phyloP scores from a whole-genome alignment of 37 sponge, comb jelly and placozoan species.

The Oopsacas minuta region DNA sequence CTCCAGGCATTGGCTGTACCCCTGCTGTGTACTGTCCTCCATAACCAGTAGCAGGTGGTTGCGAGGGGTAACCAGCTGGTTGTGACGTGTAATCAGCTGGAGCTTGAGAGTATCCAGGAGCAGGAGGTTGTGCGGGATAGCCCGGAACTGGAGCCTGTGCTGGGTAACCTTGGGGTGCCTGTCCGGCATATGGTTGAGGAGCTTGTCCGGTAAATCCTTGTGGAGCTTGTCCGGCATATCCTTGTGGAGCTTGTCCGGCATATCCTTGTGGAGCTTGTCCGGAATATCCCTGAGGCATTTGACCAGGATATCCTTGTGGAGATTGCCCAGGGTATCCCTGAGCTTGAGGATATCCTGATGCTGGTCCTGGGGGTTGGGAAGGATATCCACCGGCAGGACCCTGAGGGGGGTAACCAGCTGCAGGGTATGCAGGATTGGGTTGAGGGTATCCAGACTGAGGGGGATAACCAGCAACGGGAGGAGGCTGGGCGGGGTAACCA shows the following conservation, averaged over 20 bases:
- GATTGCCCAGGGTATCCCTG: conserved; percentile 21
- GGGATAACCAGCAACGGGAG: not conserved
- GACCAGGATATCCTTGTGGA: not conserved
- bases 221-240: not conserved
- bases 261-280: conserved; percentile 29
- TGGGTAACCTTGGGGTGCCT: conserved; percentile 24
- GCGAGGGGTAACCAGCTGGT: conserved; percentile 22
- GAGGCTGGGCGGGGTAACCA: conserved; percentile 1
- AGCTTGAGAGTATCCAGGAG: conserved; percentile 28
- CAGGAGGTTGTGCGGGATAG: conserved; percentile 28
- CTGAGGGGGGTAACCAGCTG: conserved; percentile 18
- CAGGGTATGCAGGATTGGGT: conserved; percentile 35
- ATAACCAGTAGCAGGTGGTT: conserved; percentile 31
- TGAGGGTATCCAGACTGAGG: conserved; percentile 20
- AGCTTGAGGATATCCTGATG: not conserved
- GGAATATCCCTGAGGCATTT: conserved; percentile 22
- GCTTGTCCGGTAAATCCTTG: conserved; percentile 32
- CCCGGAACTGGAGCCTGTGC: conserved; percentile 19
- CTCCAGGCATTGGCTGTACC: not conserved
- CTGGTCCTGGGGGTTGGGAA: not conserved
- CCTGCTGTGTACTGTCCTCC: not conserved
- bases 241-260: conserved; percentile 22
- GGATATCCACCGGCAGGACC: not conserved
- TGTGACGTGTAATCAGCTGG: too few species aligned
- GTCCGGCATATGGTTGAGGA: not conserved